A percentile compares a stretch with the other conserved stretches of the same genome.
These are phyloP conservation scores for Therioaphis trifolii DNA, from an alignment of 2,888 invertebrate species.

Conservation along the genomic window DNA sequence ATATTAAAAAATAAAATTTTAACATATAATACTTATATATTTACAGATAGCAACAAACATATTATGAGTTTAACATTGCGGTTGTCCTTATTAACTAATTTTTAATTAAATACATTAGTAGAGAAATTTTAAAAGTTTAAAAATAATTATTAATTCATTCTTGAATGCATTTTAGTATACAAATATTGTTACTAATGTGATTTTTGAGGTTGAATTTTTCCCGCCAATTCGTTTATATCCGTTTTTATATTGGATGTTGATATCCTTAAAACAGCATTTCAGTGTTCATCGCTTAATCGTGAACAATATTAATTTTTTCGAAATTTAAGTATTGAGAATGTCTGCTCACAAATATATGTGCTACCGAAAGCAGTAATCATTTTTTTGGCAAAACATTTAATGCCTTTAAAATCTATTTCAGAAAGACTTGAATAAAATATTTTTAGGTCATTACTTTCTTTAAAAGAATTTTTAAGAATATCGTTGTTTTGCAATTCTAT, in stretches of 20 bases:
- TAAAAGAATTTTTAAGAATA: too few species aligned
- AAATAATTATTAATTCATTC: conserved; percentile 8
- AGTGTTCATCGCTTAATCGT: too few species aligned
- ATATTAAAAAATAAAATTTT: conserved; percentile 10
- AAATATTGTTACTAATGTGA: background rate
- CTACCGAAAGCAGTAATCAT: conserved; percentile 1
- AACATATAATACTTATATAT: conserved; percentile 11
- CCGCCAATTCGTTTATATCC: too few species aligned
- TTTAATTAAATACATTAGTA: background rate
- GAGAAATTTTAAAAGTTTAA: conserved; percentile 1
- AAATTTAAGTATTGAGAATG: too few species aligned
- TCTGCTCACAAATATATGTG: conserved; percentile 1
- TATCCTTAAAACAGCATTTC: too few species aligned
- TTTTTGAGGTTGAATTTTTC: background rate
- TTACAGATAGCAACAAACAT: conserved; percentile 5
- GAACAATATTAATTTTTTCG: too few species aligned
- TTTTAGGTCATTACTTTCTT: too few species aligned
- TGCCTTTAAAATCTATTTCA: background rate
- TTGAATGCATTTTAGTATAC: background rate
- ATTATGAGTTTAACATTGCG: background rate
- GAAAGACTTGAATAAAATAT: too few species aligned
- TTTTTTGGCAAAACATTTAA: conserved; percentile 12
- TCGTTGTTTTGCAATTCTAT: too few species aligned
- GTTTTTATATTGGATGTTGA: too few species aligned
- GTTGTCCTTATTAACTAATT: conserved; percentile 16